Conservation (phyloP, 2,888 invertebrate genomes). For the Ceratothoa steindachneri region DNA sequence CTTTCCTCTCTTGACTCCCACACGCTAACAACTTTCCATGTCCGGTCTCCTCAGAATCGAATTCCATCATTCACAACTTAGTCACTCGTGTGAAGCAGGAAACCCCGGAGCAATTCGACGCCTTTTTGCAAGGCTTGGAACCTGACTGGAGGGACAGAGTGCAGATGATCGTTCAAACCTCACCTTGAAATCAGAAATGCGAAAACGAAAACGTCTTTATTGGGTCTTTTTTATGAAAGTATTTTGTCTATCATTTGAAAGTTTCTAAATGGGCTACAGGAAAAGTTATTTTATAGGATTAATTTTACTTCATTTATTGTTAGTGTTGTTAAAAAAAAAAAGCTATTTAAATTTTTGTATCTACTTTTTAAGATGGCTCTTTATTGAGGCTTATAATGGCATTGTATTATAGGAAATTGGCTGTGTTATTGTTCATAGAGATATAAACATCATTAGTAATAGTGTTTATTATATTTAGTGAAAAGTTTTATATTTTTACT, state of each 20-base stretch:
- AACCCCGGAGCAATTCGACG: background rate
- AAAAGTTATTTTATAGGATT: background rate
- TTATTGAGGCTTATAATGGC: background rate
- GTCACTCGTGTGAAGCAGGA: background rate
- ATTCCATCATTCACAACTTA: background rate
- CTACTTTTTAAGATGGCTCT: background rate
- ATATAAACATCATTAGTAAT: background rate
- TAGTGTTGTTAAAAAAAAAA: background rate
- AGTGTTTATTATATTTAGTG: background rate
- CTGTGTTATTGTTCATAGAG: background rate
- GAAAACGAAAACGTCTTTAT: too few species aligned
- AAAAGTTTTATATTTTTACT: background rate
- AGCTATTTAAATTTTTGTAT: background rate
- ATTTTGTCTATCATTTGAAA: background rate
- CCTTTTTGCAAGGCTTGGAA: background rate
- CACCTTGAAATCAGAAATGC: background rate
- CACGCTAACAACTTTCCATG: too few species aligned
- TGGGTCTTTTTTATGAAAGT: background rate
- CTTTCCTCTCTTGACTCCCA: too few species aligned
- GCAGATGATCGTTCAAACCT: background rate
- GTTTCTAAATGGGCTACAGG: background rate
- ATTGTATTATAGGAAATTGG: background rate
- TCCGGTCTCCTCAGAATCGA: background rate
- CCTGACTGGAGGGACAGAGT: conserved; percentile 3
- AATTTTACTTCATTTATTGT: too few species aligned